Conservation (phyloP, 1,140 invertebrate species). For the Caerostris extrusa region DNA sequence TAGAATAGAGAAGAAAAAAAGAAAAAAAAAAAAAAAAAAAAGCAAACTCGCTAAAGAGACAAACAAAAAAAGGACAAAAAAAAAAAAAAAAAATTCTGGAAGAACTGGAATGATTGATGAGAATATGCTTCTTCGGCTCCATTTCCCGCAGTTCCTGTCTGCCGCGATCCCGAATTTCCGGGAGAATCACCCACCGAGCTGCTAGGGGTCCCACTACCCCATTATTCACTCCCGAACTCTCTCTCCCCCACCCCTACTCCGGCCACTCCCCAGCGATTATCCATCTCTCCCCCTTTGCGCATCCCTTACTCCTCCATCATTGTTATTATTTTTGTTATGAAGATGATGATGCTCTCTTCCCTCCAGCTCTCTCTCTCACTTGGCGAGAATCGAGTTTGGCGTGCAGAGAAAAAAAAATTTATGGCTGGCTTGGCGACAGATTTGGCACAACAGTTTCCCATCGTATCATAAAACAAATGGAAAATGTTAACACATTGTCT, state of each 20-base stretch:
- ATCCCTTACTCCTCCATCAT: not conserved
- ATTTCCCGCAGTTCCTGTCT: slow-evolving; percentile 78
- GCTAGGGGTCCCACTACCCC: slow-evolving; percentile 15
- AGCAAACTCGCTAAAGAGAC: not conserved
- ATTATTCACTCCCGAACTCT: slow-evolving; percentile 38
- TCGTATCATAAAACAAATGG: no score
- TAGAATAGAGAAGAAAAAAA: not conserved
- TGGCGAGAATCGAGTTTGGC: not conserved
- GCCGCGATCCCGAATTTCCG: slow-evolving; percentile 77
- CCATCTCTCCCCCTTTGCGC: slow-evolving; percentile 11
- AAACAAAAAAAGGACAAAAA: slow-evolving; percentile 13
- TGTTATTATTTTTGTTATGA: slow-evolving; percentile 13
- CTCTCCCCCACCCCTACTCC: not conserved
- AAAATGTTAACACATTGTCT: no score
- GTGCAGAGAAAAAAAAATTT: not conserved
- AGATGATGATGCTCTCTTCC: not conserved
- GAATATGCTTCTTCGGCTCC: slow-evolving; percentile 78
- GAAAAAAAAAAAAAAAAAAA: not conserved
- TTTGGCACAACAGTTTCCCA: no score
- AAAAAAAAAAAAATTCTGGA: slow-evolving; percentile 22
- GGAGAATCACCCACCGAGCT: slow-evolving; percentile 73
- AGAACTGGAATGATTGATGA: slow-evolving; percentile 70
- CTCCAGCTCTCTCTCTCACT: not conserved
- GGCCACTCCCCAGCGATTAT: not conserved
- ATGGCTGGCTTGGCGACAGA: not conserved